Evolutionary conservation across 2,797 vertebrate genomes (phyloP), one percentile per base, ranked within the genome.

Genomic region (Naso thynnoides): DNA sequence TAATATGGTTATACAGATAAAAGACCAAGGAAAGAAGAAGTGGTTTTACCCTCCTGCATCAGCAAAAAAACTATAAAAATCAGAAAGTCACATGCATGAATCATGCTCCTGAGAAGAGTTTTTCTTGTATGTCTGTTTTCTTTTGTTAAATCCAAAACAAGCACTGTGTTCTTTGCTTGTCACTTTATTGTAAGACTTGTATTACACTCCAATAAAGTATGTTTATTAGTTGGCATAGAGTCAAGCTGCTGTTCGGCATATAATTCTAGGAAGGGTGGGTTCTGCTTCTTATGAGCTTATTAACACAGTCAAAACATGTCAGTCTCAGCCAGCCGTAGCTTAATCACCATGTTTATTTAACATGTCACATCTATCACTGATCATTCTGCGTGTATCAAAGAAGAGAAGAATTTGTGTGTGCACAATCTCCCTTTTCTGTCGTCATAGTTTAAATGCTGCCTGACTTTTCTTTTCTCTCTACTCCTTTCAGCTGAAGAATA

Each of bases 401-500:
- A 39, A 31, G 29, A n/a, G 21, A n/a, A 29, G 23, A 24, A 23
- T 70, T 24, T 63, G 0, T 29, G 8, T 47, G 23, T 15, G 16
- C 5, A 4, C 4, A 4, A 33, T 26, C 1, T n/a, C n/a, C 14
- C 13, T 6, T 13, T 27, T 4, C 19, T n/a, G 9, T 44, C 27
- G 57, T 48, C 10, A 9, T 48, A 47, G 19, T 76, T 39, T 19
- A 8, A 18, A 0, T n/a, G 1, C 9, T 26, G 18, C 24, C 10
- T 36, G 31, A 19, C 6, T 2, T 49, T 71, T 41, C 24, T 39
- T 18, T n/a, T 41, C 1, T 36, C 7, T 53, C 15, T 64, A 13
- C 9, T 66, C 27, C 54, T 3, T 8, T 56, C 79, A 99, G 98
- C 90, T 99, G 86, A 98, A 98, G 93, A 99, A 99, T 38, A 99